Conservation (phyloP, 2,113 vertebrate species). For the Dasypus novemcinctus region DNA sequence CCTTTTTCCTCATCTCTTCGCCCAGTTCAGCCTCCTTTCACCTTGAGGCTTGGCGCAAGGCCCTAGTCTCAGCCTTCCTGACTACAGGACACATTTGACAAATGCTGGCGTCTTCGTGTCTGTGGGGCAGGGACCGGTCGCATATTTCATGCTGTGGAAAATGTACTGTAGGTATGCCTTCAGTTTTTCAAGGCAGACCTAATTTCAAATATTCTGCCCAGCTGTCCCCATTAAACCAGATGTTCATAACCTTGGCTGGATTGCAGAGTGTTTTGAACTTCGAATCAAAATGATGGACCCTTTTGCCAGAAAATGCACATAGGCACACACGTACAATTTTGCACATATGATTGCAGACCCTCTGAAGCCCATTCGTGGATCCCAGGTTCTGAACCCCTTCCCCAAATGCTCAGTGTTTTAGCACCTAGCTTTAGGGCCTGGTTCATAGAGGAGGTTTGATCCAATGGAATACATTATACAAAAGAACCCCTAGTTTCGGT, state of each 20-base stretch:
- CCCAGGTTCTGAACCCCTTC: background rate
- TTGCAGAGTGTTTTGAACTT: background rate
- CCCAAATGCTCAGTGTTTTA: background rate
- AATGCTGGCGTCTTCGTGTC: background rate
- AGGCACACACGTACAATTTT: background rate
- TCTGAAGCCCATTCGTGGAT: background rate
- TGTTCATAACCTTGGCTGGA: background rate
- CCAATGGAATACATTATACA: background rate
- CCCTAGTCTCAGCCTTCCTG: background rate
- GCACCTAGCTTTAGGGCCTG: background rate
- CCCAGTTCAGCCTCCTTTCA: background rate
- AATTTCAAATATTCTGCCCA: background rate
- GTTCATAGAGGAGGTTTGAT: background rate
- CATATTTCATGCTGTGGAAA: background rate
- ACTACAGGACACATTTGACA: background rate
- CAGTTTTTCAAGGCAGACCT: background rate
- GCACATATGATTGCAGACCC: background rate
- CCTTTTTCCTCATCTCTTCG: background rate
- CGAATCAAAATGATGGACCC: background rate
- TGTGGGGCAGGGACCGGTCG: background rate
- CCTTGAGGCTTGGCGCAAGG: background rate
- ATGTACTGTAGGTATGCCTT: background rate
- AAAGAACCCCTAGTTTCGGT: background rate
- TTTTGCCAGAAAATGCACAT: background rate
- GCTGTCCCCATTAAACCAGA: background rate